These are phyloP conservation scores for Intellagama lesueurii DNA, from an alignment of 2,797 vertebrate genomes.

Conservation along the genomic window DNA sequence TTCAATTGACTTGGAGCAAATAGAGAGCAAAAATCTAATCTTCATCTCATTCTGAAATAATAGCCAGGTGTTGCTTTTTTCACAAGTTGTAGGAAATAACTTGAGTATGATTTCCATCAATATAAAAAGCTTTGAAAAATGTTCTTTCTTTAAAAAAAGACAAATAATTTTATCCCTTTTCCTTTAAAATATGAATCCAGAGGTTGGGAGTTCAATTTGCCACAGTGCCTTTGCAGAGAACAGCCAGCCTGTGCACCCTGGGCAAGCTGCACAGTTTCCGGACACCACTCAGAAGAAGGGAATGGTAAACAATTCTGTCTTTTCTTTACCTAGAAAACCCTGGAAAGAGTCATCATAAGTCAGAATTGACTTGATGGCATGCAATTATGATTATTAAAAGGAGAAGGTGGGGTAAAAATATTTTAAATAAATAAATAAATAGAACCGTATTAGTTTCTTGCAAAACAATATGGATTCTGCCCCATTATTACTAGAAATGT, in stretches of 20 bases:
- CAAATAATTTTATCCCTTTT: neutral
- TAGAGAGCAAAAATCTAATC: conserved; percentile 33
- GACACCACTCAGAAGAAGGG: no score
- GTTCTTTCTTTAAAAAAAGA: neutral
- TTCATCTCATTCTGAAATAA: conserved; percentile 46
- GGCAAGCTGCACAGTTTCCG: no score
- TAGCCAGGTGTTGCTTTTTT: conserved; percentile 51
- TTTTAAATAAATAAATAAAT: no score
- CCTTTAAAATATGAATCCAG: neutral
- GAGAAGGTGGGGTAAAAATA: no score
- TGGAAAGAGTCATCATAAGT: no score
- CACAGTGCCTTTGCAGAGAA: no score
- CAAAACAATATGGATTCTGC: neutral
- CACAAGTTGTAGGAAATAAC: conserved; percentile 58
- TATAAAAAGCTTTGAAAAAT: conserved; percentile 19
- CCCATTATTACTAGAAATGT: neutral
- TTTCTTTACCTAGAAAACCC: no score
- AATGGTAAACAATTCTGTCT: no score
- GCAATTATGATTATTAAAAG: no score
- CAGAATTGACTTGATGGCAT: no score
- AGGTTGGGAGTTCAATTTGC: no score
- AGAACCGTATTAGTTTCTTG: neutral
- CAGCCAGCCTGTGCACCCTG: no score
- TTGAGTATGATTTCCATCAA: conserved; percentile 65
- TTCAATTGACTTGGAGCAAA: conserved; percentile 23